Conservation (phyloP, 2,797 vertebrate species). For the Sphaeramia orbicularis region DNA sequence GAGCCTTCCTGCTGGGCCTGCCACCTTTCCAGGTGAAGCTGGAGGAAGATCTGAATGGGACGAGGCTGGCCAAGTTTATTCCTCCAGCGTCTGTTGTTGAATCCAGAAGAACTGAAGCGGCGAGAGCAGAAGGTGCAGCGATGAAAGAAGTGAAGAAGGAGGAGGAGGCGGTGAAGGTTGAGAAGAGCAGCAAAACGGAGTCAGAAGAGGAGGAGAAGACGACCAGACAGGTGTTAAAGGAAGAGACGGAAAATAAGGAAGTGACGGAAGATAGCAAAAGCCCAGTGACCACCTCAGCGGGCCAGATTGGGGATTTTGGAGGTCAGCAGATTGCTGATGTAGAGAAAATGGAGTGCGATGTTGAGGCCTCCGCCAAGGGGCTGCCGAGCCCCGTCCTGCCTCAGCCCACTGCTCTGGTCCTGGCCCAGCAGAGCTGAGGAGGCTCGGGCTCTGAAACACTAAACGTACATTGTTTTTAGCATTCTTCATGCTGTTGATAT, state of each 20-base stretch:
- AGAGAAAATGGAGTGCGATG: constrained; percentile 33
- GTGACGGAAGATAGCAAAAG: not conserved
- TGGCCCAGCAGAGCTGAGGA: constrained; percentile 61
- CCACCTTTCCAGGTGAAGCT: constrained; percentile 76
- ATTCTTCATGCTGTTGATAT: not conserved
- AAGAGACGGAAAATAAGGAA: constrained; percentile 6
- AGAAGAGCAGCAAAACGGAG: constrained; percentile 24
- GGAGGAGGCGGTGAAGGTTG: constrained; percentile 16
- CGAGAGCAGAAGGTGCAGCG: constrained; percentile 19
- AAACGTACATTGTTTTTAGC: constrained; percentile 58
- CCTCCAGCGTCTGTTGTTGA: constrained; percentile 32
- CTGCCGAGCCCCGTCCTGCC: constrained; percentile 38
- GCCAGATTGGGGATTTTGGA: not conserved
- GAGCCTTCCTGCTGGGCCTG: constrained; percentile 81
- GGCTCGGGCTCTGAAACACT: constrained; percentile 25
- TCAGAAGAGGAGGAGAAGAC: constrained; percentile 45
- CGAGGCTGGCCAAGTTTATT: constrained; percentile 55
- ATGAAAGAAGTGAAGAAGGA: constrained; percentile 24
- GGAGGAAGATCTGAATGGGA: constrained; percentile 72
- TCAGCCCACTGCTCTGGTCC: constrained; percentile 29
- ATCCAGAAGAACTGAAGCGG: constrained; percentile 30
- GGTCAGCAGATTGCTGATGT: constrained; percentile 18
- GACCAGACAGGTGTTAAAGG: constrained; percentile 8
- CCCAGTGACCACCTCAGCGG: not conserved
- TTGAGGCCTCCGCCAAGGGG: constrained; percentile 44